Evolutionary conservation across 2,113 vertebrate genomes (phyloP).

Genomic region (Casuarius casuarius): DNA sequence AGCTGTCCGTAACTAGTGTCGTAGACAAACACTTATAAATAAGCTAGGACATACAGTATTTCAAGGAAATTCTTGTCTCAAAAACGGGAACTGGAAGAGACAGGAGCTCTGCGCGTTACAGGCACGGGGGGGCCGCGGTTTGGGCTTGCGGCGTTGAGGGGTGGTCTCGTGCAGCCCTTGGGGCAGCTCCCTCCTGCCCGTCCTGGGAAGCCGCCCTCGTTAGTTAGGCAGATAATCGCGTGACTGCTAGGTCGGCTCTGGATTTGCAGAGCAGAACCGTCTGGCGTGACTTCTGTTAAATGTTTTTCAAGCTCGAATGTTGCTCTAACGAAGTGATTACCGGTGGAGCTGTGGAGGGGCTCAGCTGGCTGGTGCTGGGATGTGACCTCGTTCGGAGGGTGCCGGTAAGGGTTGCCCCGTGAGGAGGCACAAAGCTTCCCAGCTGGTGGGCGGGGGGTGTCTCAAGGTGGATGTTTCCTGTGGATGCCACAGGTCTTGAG

Average conservation of each 20-base stretch:
- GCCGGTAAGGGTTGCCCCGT: accelerated
- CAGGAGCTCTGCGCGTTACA: accelerated
- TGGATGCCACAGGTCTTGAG: background rate
- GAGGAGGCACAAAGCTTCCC: background rate
- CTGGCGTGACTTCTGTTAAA: accelerated
- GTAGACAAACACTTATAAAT: background rate
- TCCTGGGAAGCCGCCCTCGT: accelerated
- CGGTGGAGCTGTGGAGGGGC: background rate
- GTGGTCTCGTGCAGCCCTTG: background rate
- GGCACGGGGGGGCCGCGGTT: accelerated
- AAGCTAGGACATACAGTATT: background rate
- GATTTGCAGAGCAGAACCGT: accelerated
- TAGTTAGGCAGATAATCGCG: accelerated
- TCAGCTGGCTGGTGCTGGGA: background rate
- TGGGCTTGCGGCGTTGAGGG: background rate
- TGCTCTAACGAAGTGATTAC: background rate
- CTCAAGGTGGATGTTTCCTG: background rate
- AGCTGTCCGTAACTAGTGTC: no score
- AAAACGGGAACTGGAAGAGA: accelerated
- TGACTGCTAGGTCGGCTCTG: background rate
- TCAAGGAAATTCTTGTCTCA: background rate
- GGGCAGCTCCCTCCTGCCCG: background rate
- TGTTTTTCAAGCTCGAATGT: no score
- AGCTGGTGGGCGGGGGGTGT: accelerated
- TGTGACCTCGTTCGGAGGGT: accelerated